Evolutionary conservation across 2,797 vertebrate genomes (phyloP).

Genomic region (Rhinichthys osculus): DNA sequence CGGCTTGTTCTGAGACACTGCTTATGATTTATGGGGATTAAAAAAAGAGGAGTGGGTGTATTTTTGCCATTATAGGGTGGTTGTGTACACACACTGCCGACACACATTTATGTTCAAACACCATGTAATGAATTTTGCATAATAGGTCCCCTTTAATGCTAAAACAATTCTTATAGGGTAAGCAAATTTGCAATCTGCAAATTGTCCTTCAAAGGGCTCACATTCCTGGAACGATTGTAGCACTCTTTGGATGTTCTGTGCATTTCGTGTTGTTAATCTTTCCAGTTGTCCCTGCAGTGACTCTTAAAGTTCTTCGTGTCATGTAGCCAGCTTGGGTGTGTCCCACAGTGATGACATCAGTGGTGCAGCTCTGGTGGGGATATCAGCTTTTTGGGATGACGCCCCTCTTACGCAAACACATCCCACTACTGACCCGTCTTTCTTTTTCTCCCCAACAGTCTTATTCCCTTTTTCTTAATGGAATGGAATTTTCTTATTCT

Average conservation of each 20-base stretch:
- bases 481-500: conserved; percentile 17
- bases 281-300: conserved; percentile 33
- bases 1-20: too few relatives aligned
- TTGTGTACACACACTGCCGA: too few relatives aligned
- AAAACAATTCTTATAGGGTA: not conserved
- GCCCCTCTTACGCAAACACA: conserved; percentile 61
- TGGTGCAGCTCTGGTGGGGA: conserved; percentile 58
- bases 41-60: too few relatives aligned
- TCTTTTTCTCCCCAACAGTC: conserved; percentile 42
- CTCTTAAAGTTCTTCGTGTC: conserved; percentile 48
- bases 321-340: conserved; percentile 61
- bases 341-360: conserved; percentile 63
- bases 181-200: not conserved
- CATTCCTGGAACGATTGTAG: conserved; percentile 19
- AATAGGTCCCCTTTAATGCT: not conserved
- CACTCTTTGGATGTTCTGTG: not conserved
- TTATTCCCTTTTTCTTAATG: conserved; percentile 18
- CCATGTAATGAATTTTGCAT: too few relatives aligned
- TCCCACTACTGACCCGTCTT: conserved; percentile 47
- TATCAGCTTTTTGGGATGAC: conserved; percentile 63
- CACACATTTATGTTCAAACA: too few relatives aligned
- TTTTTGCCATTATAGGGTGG: too few relatives aligned
- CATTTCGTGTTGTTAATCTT: conserved; percentile 28
- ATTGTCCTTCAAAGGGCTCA: conserved; percentile 2
- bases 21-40: too few relatives aligned